Evolutionary conservation across 1,140 invertebrate species (phyloP), one percentile per base, ranked within the genome.

Genomic region (Campodea augens): DNA sequence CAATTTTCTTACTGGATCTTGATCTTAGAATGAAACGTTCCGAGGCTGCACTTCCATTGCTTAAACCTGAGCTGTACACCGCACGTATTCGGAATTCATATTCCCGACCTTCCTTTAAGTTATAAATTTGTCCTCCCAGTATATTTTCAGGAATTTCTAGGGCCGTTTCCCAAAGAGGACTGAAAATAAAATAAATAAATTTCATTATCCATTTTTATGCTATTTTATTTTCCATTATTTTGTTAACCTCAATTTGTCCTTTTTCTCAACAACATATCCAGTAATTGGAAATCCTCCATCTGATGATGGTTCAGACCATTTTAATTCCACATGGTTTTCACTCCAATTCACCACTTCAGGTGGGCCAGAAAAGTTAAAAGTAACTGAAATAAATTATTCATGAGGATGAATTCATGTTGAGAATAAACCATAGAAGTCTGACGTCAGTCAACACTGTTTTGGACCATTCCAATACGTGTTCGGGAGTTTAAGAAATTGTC

Each of bases 81-180:
- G 93, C 92, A 54, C 87, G 83, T 2, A 98, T 83, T n/a, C 93
- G 76, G 75, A 98, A 98, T 62, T 98, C 89, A 60, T 98, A 98
- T 60, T 96, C 89, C 58, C 92, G 88, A 38, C 92, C 92, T 70
- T 97, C 91, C 51, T 91, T 84, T 3, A 98, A 64, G 44, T 89
- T 87, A 50, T 78, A 79, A 2, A 92, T 75, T 32, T 74, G 72
- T 27, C 74, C 85, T 51, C 75, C 72, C 0, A 81, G 80, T 13
- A 70, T 68, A 3, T 78, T 67, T 19, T 67, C 71, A 47, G 77
- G 76, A 0, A 79, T 86, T 64, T 91, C 86, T 21, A 80, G 55
- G 25, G 83, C 84, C 59, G 90, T 86, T 61, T 91, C 83, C 88
- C 89, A 86, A 55, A 89, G 77, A 29, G 77, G 79, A 52, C 82